Evolutionary conservation across 2,888 invertebrate species (phyloP).

Genomic region (Caenorhabditis macrosperma): DNA sequence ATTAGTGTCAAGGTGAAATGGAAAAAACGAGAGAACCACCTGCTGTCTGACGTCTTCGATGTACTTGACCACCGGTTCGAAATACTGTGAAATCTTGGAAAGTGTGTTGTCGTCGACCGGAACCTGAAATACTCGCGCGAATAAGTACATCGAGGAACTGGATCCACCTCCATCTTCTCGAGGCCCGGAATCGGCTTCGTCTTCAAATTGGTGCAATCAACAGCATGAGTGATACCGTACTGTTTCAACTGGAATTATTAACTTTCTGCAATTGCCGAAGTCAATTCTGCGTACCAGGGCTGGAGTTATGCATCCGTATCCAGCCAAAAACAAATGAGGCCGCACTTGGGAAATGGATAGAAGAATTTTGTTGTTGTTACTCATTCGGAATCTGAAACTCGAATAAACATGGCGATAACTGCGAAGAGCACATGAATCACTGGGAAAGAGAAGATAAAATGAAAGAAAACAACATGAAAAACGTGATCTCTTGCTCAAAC

Average conservation of each 20-base stretch:
- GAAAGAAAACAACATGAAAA: slow-evolving; percentile 46
- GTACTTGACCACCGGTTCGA: slow-evolving; percentile 64
- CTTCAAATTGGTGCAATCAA: slow-evolving; percentile 77
- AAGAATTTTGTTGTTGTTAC: slow-evolving; percentile 28
- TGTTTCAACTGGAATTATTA: slow-evolving; percentile 62
- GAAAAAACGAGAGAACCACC: slow-evolving; percentile 40
- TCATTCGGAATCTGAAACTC: slow-evolving; percentile 11
- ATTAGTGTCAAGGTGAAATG: too few species aligned
- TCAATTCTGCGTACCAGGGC: slow-evolving; percentile 38
- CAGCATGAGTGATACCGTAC: slow-evolving; percentile 75
- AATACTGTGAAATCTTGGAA: slow-evolving; percentile 62
- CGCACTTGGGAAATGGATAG: slow-evolving; percentile 63
- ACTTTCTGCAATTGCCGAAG: too few species aligned
- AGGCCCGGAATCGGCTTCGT: slow-evolving; percentile 48
- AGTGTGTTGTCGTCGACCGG: slow-evolving; percentile 64
- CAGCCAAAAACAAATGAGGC: slow-evolving; percentile 67
- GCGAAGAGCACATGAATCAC: slow-evolving; percentile 14
- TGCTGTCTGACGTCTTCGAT: slow-evolving; percentile 66
- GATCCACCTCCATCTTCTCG: slow-evolving; percentile 44
- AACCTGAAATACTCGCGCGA: slow-evolving; percentile 44
- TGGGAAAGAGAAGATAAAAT: slow-evolving; percentile 17
- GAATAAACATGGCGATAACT: neutral
- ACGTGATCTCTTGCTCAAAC: slow-evolving; percentile 45
- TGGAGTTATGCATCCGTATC: slow-evolving; percentile 70
- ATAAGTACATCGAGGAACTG: neutral